Percentiles rank a stretch among this genome's conserved stretches.
These are phyloP conservation scores for Trichechus manatus DNA, from an alignment of 2,113 vertebrate genomes.

Conservation along the genomic window DNA sequence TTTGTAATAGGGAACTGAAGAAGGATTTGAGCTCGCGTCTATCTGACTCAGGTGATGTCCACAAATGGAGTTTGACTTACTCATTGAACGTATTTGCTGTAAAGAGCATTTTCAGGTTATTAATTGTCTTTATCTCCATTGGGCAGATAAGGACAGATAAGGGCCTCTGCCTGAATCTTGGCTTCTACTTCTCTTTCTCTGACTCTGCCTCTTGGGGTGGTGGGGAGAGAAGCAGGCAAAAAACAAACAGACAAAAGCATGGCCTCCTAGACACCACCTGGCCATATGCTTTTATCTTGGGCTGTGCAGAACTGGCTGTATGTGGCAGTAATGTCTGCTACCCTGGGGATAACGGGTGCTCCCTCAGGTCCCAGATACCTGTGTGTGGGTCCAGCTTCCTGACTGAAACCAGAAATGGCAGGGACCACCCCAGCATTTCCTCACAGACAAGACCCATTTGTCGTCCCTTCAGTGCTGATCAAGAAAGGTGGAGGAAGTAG, in stretches of 20 bases:
- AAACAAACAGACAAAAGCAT: neutral
- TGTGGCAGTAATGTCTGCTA: neutral
- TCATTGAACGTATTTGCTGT: too few relatives aligned
- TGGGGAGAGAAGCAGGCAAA: too few relatives aligned
- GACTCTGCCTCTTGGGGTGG: neutral
- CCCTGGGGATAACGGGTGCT: neutral
- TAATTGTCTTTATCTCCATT: too few relatives aligned
- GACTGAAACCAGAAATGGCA: neutral
- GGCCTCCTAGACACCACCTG: neutral
- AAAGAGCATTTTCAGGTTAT: too few relatives aligned
- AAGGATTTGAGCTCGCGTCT: too few relatives aligned
- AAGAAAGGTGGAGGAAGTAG: neutral
- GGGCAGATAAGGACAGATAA: too few relatives aligned
- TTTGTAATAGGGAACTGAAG: too few relatives aligned
- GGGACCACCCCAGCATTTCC: neutral
- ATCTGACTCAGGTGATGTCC: too few relatives aligned
- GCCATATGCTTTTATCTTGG: neutral
- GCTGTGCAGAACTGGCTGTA: neutral
- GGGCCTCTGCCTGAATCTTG: too few relatives aligned
- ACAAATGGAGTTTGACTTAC: too few relatives aligned
- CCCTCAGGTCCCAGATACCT: neutral
- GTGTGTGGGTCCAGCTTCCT: neutral
- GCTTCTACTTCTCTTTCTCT: neutral
- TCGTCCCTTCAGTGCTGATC: neutral
- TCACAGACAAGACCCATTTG: neutral